Evolutionary conservation across 2,113 vertebrate genomes (phyloP).

Genomic region (Marmota monax): DNA sequence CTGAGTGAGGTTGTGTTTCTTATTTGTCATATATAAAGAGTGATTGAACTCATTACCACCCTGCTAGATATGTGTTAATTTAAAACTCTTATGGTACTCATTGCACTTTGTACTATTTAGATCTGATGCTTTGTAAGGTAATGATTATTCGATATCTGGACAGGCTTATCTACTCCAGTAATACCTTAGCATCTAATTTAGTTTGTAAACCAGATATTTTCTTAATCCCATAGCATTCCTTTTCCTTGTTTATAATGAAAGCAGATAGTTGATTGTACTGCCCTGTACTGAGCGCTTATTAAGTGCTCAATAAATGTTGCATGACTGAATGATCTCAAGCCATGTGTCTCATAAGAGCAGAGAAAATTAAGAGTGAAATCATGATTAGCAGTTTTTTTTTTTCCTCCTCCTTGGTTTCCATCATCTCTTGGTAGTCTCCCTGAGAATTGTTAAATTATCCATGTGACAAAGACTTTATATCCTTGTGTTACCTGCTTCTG

Average conservation of each 20-base stretch:
- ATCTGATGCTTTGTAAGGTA: not conserved
- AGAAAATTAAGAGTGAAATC: not conserved
- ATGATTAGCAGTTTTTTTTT: not conserved
- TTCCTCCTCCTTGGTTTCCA: not conserved
- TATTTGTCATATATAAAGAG: not conserved
- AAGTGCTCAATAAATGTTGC: not conserved
- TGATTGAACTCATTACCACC: constrained; percentile 3
- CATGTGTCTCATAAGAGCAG: constrained; percentile 30
- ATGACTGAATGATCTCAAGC: not conserved
- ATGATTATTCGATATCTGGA: constrained; percentile 11
- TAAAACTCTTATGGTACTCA: constrained; percentile 10
- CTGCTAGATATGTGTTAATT: constrained; percentile 68
- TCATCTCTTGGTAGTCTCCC: constrained; percentile 4
- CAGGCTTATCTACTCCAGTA: constrained; percentile 53
- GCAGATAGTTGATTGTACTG: not conserved
- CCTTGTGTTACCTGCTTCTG: constrained; percentile 56
- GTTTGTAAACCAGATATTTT: constrained; percentile 1
- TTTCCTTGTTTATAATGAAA: not conserved
- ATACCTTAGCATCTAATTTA: constrained; percentile 52
- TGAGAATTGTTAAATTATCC: constrained; percentile 38
- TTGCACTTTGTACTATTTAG: not conserved
- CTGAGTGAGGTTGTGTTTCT: not conserved
- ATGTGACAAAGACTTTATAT: constrained; percentile 40
- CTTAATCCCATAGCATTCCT: not conserved
- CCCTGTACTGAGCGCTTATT: not conserved